Evolutionary conservation across 2,888 invertebrate genomes (phyloP), one percentile per base, ranked within the genome.

Genomic region (Pristionchus entomophagus): DNA sequence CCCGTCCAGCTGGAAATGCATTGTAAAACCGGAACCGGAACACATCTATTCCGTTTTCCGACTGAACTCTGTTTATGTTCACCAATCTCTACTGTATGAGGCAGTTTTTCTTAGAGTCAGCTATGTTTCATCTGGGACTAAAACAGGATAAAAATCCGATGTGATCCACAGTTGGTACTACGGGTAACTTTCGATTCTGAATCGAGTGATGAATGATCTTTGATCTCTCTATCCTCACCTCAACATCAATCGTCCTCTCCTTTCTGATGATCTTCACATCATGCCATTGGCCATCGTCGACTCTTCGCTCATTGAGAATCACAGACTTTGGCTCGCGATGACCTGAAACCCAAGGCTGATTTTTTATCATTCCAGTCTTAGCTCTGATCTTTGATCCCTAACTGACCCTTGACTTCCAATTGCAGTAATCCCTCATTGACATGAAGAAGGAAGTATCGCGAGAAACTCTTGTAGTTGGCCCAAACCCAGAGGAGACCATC

Each of bases 221-320:
- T n/a, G n/a, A n/a, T n/a, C n/a, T n/a, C n/a, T n/a, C n/a, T n/a
- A n/a, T 2, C 45, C 87, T 53, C 29, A 89, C 88, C 80, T 80
- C 83, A 22, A 91, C n/a, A 45, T 78, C 85, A 84, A 91, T 49
- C 4, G 81, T 82, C 45, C 87, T 82, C 19, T 89, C 88, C 26
- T 73, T 86, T 85, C 93, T 92, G 38, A 81, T 77, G 32, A 93
- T 77, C 22, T 87, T 84, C 14, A 93, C 87, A 32, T 88, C 88
- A 83, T 93, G 93, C 93, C 93, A 93, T 86, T 92, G 88, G 41
- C 90, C 91, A 87, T 93, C 93, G 86, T 93, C 89, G 32, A 93
- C 56, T 65, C 90, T 86, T 49, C 88, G 77, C 69, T 89, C 89
- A 41, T 73, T 73, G 73, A 73, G 73, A 73, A 73, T 17, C 38